phyloP scores from a whole-genome alignment of 2,113 vertebrate genomes.

The Pipa parva region DNA sequence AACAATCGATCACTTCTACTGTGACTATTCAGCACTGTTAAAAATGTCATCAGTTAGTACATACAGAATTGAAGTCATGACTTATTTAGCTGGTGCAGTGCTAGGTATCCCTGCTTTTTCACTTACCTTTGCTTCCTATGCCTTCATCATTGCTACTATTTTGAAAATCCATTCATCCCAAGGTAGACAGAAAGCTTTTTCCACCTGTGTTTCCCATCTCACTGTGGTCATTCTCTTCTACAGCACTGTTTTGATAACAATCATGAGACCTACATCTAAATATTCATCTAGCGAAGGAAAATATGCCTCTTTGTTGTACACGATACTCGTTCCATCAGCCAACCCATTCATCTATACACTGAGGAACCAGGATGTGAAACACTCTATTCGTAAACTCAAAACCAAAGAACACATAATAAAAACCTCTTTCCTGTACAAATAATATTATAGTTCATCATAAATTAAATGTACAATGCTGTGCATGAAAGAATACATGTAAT shows the following conservation, averaged over 20 bases:
- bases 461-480: too few species aligned
- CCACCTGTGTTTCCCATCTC: slow-evolving; percentile 44
- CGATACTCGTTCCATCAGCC: slow-evolving; percentile 49
- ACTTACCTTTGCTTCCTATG: slow-evolving; percentile 41
- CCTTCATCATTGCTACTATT: slow-evolving; percentile 31
- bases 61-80: slow-evolving; percentile 7
- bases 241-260: slow-evolving; percentile 48
- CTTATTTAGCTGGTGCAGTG: slow-evolving; percentile 9
- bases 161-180: slow-evolving; percentile 42
- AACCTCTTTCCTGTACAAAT: too few species aligned
- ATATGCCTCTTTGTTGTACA: slow-evolving; percentile 51
- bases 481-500: too few species aligned
- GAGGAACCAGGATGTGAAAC: slow-evolving; percentile 48
- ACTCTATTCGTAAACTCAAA: slow-evolving; percentile 10
- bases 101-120: neutral
- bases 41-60: slow-evolving; percentile 18
- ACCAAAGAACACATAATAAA: too few species aligned
- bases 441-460: too few species aligned
- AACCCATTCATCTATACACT: slow-evolving; percentile 52
- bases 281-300: slow-evolving; percentile 51
- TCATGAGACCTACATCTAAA: slow-evolving; percentile 41
- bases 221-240: slow-evolving; percentile 44
- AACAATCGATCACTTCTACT: slow-evolving; percentile 26
- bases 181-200: slow-evolving; percentile 40
- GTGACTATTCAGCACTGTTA: slow-evolving; percentile 20